Evolutionary conservation across 2,888 invertebrate species (phyloP), one percentile per base, ranked within the genome.

Genomic region (Lasioglossum oenotherae): DNA sequence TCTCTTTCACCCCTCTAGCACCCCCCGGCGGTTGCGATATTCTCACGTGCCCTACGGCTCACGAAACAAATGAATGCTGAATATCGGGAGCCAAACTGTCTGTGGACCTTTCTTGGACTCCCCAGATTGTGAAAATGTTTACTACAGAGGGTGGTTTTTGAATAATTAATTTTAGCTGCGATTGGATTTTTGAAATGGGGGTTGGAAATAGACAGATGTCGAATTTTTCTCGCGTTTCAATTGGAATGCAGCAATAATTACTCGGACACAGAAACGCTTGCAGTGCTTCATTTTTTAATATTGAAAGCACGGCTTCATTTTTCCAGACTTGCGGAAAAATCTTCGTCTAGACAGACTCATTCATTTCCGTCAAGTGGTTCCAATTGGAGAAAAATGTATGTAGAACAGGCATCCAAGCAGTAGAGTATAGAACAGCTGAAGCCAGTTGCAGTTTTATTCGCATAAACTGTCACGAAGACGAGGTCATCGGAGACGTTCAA

Each of bases 31-130:
- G 23, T 35, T 16, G 27, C 57, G 46, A 23, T 19, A 78, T 73
- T 72, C 53, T 38, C 73, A 23, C 31, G 57, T 44, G 23, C 31
- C 49, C 76, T 35, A 71, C 10, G 77, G 76, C 83, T 41, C 67
- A 35, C 78, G 76, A 80, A 83, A 83, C 74, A 84, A 80, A 89
- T 82, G 89, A 85, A 80, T 69, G 72, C 38, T 53, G 87, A 77
- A 67, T 74, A 49, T 23, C 71, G 81, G 27, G 82, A 86, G 76
- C 60, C 57, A 31, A 53, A 41, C 38, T 78, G 84, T 57, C 78
- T 41, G 71, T 46, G 80, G 80, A 57, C 69, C 60, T 69, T 64
- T 60, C 67, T 44, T 8, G 38, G 27, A 19, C 16, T n/a, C 8
- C 2, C 12, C 27, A 44, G 64, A 44, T n/a, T 72, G n/a, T 14